A percentile compares a stretch with the other conserved stretches of the same genome.
phyloP scores from a whole-genome alignment of 2,888 invertebrate genomes.

The Microplitis manilae region DNA sequence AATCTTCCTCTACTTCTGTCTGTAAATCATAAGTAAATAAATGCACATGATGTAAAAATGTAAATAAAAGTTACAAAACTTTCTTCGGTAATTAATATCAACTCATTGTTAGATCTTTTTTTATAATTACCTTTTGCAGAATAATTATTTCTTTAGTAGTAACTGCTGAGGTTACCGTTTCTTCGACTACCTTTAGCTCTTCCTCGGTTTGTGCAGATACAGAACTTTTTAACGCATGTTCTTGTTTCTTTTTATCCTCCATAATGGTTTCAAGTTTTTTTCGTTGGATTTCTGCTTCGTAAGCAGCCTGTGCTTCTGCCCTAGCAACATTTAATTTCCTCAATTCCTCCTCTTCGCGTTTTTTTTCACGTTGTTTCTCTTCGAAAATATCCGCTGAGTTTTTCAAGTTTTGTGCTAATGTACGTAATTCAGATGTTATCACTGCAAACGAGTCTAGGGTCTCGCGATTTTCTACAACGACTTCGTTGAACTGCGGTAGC shows the following conservation, averaged over 20 bases:
- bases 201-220: constrained; percentile 43
- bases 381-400: constrained; percentile 72
- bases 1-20: constrained; percentile 64
- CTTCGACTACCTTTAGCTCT: constrained; percentile 53
- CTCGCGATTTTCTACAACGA: constrained; percentile 78
- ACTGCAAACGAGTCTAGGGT: constrained; percentile 79
- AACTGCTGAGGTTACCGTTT: constrained; percentile 61
- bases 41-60: constrained; percentile 23
- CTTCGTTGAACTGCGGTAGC: constrained; percentile 73
- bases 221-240: constrained; percentile 44
- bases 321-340: constrained; percentile 71
- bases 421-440: constrained; percentile 76
- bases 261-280: constrained; percentile 31
- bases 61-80: constrained; percentile 24
- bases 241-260: constrained; percentile 52
- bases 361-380: constrained; percentile 69
- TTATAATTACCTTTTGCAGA: constrained; percentile 59
- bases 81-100: constrained; percentile 14
- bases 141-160: constrained; percentile 64
- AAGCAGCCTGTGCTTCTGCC: constrained; percentile 72
- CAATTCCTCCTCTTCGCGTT: constrained; percentile 72
- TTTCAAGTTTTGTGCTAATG: constrained; percentile 75
- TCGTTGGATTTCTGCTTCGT: constrained; percentile 45
- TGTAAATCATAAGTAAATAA: constrained; percentile 46
- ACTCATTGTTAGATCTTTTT: constrained; percentile 4